Evolutionary conservation across 2,888 invertebrate species (phyloP).

Genomic region (Apoda limacodes): DNA sequence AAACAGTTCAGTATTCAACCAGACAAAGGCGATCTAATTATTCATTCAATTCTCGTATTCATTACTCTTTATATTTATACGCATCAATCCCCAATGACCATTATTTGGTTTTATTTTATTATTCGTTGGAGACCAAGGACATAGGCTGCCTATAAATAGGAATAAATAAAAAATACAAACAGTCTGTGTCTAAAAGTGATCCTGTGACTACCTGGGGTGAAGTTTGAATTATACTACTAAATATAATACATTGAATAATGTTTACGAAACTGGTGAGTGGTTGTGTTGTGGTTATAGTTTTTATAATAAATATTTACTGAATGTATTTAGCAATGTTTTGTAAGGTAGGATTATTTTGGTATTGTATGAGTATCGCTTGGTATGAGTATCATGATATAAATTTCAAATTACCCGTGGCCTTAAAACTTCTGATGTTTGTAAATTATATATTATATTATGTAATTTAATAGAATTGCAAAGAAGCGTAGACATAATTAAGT

Average conservation of each 20-base stretch:
- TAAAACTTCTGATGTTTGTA: no score
- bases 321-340: no score
- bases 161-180: constrained; percentile 35
- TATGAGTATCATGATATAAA: no score
- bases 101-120: constrained; percentile 50
- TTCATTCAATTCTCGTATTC: constrained; percentile 46
- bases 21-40: constrained; percentile 57
- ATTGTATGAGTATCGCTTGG: no score
- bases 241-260: constrained; percentile 26
- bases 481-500: no score
- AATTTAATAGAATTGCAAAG: no score
- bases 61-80: constrained; percentile 49
- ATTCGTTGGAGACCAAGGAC: constrained; percentile 52
- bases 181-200: constrained; percentile 22
- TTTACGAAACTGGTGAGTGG: constrained; percentile 54
- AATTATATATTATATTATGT: no score
- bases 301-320: no score
- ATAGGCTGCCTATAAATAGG: constrained; percentile 44
- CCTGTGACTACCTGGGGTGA: neutral
- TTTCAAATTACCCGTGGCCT: no score
- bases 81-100: constrained; percentile 53
- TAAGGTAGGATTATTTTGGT: no score
- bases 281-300: no score
- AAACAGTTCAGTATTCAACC: constrained; percentile 30
- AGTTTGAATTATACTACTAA: neutral